Percentiles rank a stretch among this genome's conserved stretches.
phyloP scores from a whole-genome alignment of 2,797 vertebrate species.

The Mastacembelus armatus region DNA sequence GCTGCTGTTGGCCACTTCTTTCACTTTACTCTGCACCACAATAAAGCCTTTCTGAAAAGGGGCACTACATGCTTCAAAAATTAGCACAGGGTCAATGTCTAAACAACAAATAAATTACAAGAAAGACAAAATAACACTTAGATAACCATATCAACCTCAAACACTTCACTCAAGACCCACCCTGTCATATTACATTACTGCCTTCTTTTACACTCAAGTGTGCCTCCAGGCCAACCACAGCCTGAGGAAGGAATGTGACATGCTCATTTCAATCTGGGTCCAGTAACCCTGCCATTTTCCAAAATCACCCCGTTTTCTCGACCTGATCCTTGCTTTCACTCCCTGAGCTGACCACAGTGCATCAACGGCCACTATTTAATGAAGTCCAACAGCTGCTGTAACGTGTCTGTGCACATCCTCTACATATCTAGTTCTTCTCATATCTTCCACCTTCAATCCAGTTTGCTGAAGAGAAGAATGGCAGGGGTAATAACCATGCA shows the following conservation, averaged over 20 bases:
- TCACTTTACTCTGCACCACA: slow-evolving; percentile 23
- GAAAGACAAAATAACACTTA: slow-evolving; percentile 8
- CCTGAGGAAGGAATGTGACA: slow-evolving; percentile 54
- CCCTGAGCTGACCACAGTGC: slow-evolving; percentile 26
- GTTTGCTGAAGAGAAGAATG: slow-evolving; percentile 53
- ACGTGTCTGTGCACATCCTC: slow-evolving; percentile 20
- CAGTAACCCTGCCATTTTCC: slow-evolving; percentile 39
- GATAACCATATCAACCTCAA: slow-evolving; percentile 60
- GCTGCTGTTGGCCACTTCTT: slow-evolving; percentile 55
- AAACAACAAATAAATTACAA: slow-evolving; percentile 35
- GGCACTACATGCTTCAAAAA: slow-evolving; percentile 34
- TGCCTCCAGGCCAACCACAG: slow-evolving; percentile 50
- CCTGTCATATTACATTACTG: slow-evolving; percentile 71
- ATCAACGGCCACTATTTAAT: slow-evolving; percentile 50
- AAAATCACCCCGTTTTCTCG: slow-evolving; percentile 44
- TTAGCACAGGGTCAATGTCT: slow-evolving; percentile 39
- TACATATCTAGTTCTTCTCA: slow-evolving; percentile 38
- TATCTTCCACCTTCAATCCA: slow-evolving; percentile 30
- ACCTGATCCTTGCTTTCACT: slow-evolving; percentile 44
- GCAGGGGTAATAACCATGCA: slow-evolving; percentile 53
- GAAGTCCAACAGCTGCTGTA: slow-evolving; percentile 64
- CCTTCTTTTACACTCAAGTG: slow-evolving; percentile 73
- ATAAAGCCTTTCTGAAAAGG: slow-evolving; percentile 35
- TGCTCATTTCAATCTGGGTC: slow-evolving; percentile 55
- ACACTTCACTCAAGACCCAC: slow-evolving; percentile 63